phyloP scores from a whole-genome alignment of 2,113 vertebrate species.

The Callopanchax toddi region DNA sequence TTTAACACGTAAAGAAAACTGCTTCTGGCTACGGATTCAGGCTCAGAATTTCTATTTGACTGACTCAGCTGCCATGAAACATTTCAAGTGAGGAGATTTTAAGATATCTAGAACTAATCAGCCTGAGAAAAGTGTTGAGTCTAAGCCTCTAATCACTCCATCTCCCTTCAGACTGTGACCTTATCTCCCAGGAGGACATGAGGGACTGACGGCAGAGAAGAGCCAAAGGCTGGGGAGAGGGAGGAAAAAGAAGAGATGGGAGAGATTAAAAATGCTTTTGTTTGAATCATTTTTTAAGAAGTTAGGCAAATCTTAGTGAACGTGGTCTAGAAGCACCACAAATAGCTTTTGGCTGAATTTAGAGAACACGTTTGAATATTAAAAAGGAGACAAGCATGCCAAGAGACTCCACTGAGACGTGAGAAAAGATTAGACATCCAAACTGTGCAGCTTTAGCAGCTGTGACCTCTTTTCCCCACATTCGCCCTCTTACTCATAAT shows the following conservation, averaged over 20 bases:
- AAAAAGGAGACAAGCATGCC: too few species aligned
- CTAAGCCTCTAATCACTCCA: slow-evolving; percentile 64
- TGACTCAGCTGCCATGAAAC: neutral
- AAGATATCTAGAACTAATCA: slow-evolving; percentile 39
- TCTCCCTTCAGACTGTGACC: slow-evolving; percentile 71
- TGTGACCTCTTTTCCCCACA: slow-evolving; percentile 46
- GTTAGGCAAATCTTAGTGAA: too few species aligned
- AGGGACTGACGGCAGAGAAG: neutral
- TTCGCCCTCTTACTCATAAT: slow-evolving; percentile 11
- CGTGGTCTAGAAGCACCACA: too few species aligned
- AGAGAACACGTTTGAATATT: too few species aligned
- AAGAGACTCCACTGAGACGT: too few species aligned
- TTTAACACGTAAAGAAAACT: neutral
- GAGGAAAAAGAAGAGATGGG: slow-evolving; percentile 2
- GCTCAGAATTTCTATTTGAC: neutral
- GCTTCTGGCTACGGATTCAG: neutral
- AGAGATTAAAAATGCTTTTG: slow-evolving; percentile 7
- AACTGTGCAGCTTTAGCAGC: slow-evolving; percentile 50
- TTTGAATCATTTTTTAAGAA: neutral
- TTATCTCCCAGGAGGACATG: slow-evolving; percentile 65
- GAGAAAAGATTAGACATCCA: too few species aligned
- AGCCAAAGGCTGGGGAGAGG: slow-evolving; percentile 5
- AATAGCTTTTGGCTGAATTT: too few species aligned
- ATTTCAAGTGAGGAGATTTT: slow-evolving; percentile 30
- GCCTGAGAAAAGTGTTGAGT: slow-evolving; percentile 26